phyloP scores from a whole-genome alignment of 2,113 vertebrate species.

The Albula goreensis region DNA sequence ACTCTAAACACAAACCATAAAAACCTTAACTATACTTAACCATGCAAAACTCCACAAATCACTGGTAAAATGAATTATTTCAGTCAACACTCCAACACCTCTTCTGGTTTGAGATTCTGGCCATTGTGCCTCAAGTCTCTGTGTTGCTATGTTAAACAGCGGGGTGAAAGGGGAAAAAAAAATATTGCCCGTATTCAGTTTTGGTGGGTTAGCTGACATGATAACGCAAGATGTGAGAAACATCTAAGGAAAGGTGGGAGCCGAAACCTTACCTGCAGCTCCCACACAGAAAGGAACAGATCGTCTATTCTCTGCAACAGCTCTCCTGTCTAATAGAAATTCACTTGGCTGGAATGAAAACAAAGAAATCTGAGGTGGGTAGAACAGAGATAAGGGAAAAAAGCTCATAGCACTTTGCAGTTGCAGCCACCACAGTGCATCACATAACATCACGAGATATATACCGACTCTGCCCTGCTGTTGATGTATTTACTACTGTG shows the following conservation, averaged over 20 bases:
- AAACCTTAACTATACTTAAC: too few relatives aligned
- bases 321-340: background rate
- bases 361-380: too few relatives aligned
- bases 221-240: background rate
- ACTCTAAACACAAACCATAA: too few relatives aligned
- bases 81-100: background rate
- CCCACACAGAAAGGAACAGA: background rate
- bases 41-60: too few relatives aligned
- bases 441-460: background rate
- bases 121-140: too few relatives aligned
- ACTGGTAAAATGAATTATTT: background rate
- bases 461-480: background rate
- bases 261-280: background rate
- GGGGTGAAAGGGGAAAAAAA: too few relatives aligned
- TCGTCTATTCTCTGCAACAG: background rate
- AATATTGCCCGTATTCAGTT: too few relatives aligned
- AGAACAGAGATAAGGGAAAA: background rate
- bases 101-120: too few relatives aligned
- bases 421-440: background rate
- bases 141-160: too few relatives aligned
- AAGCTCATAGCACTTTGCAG: background rate
- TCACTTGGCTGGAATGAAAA: background rate
- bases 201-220: too few relatives aligned
- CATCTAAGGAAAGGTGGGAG: background rate
- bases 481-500: background rate